A percentile compares a stretch with the other conserved stretches of the same genome.
Conservation (phyloP, 2,888 invertebrate species). For the Tolmerus cingulatus region DNA sequence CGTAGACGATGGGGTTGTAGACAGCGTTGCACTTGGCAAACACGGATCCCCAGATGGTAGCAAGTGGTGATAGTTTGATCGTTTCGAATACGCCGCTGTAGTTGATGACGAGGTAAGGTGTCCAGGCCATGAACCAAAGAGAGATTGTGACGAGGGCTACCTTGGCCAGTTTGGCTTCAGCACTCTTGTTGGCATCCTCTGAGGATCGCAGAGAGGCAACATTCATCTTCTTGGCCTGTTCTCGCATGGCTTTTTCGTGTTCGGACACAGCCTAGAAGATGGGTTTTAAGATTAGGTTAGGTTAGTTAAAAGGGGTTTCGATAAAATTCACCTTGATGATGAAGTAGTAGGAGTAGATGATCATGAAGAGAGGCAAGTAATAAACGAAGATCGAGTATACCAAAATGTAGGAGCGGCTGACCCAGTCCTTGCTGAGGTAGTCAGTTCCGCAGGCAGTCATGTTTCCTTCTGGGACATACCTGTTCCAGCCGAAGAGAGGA, state of each 20-base stretch:
- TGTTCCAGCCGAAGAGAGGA: slow-evolving; percentile 68
- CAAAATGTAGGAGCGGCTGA: slow-evolving; percentile 65
- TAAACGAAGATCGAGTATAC: slow-evolving; percentile 64
- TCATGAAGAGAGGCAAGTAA: slow-evolving; percentile 65
- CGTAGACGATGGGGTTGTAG: slow-evolving; percentile 70
- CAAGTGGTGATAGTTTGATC: slow-evolving; percentile 60
- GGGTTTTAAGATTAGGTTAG: slow-evolving; percentile 48
- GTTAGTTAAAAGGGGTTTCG: not conserved
- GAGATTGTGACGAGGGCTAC: slow-evolving; percentile 69
- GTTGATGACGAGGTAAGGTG: slow-evolving; percentile 65
- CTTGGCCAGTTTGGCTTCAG: slow-evolving; percentile 67
- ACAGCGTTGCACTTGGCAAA: slow-evolving; percentile 71
- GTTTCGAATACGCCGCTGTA: slow-evolving; percentile 61
- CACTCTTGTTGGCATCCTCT: slow-evolving; percentile 63
- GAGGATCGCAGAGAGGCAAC: slow-evolving; percentile 67
- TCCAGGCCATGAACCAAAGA: slow-evolving; percentile 69
- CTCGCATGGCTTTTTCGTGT: slow-evolving; percentile 67
- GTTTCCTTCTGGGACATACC: slow-evolving; percentile 71
- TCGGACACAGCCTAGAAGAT: slow-evolving; percentile 65
- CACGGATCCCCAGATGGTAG: slow-evolving; percentile 66
- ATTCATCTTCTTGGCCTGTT: slow-evolving; percentile 70
- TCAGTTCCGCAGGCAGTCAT: slow-evolving; percentile 69
- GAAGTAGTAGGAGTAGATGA: slow-evolving; percentile 64
- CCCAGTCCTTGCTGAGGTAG: slow-evolving; percentile 64
- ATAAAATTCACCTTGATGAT: slow-evolving; percentile 64